Evolutionary conservation across 1,140 invertebrate species (phyloP).

Genomic region (Plutomurus gul): DNA sequence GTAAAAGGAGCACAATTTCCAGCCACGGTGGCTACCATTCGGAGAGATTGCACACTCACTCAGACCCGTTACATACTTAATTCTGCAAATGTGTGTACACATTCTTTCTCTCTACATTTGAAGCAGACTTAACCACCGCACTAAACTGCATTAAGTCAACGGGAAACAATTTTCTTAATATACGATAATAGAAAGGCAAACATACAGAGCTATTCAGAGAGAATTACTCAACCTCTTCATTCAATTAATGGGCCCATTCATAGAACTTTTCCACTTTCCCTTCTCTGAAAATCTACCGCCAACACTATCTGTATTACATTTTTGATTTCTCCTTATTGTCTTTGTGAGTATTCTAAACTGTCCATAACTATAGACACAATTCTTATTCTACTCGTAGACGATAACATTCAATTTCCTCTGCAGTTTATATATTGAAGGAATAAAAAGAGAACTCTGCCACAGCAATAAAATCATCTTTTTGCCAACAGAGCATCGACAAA

Average conservation of each 20-base stretch:
- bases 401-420: not conserved
- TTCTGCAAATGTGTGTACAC: not conserved
- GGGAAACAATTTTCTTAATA: not conserved
- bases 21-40: too few relatives aligned
- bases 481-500: not conserved
- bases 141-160: not conserved
- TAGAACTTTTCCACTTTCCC: not conserved
- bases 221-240: conserved; percentile 3
- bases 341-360: not conserved
- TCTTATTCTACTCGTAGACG: not conserved
- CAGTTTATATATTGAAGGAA: not conserved
- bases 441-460: not conserved
- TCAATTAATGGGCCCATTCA: conserved; percentile 10
- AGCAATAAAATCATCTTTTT: not conserved
- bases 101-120: not conserved
- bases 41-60: too few relatives aligned
- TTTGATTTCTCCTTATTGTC: not conserved
- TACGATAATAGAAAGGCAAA: not conserved
- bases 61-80: too few relatives aligned
- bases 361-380: not conserved
- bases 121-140: not conserved
- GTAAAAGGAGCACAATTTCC: too few relatives aligned
- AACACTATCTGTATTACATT: not conserved
- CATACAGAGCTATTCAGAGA: not conserved
- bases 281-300: not conserved